Conservation (phyloP, 35 echinoderm and acorn worm genomes). For the Apostichopus parvimensis region DNA sequence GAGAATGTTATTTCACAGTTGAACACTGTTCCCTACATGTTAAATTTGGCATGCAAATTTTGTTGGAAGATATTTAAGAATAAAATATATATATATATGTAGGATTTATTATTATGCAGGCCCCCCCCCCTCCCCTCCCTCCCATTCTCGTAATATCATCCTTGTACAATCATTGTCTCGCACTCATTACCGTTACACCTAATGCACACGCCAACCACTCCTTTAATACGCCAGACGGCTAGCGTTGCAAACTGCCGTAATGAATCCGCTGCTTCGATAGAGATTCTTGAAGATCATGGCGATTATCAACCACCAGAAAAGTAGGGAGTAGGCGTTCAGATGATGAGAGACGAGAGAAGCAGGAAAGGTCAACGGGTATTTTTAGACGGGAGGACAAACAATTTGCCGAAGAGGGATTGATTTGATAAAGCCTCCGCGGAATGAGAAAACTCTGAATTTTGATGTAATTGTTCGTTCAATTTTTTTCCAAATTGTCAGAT, state of each 20-base stretch:
- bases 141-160: neutral
- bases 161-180: neutral
- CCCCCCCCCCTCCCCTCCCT: too few species aligned
- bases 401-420: constrained; percentile 22
- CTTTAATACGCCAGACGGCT: neutral
- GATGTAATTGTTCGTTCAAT: constrained; percentile 18
- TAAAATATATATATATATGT: too few species aligned
- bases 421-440: constrained; percentile 11
- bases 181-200: neutral
- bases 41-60: too few species aligned
- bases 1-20: too few species aligned
- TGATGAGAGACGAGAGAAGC: neutral
- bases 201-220: neutral
- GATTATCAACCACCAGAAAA: constrained; percentile 22
- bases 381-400: constrained; percentile 29
- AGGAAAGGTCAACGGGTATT: constrained; percentile 7
- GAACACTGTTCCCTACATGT: too few species aligned
- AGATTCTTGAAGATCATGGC: neutral
- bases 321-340: neutral
- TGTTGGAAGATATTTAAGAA: too few species aligned
- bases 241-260: neutral
- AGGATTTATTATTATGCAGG: neutral
- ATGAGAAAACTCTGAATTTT: neutral
- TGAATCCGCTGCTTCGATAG: neutral
- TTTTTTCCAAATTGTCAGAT: neutral